Percentiles rank a stretch among this genome's conserved stretches.
phyloP scores from a whole-genome alignment of 53 echinoderm and acorn worm genomes.

The Apostichopus leukothele region DNA sequence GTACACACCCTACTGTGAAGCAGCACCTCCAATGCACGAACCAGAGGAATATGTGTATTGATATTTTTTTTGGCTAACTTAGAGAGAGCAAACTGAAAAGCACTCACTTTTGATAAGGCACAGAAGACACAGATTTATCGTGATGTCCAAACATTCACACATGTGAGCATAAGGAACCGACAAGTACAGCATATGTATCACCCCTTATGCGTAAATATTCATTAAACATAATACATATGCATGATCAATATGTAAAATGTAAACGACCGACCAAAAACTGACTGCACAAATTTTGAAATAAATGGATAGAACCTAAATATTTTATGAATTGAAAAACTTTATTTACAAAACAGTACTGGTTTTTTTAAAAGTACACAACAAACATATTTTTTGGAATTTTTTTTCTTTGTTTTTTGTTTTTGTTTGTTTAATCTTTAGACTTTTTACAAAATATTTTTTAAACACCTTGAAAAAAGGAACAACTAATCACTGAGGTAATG shows the following conservation, averaged over 20 bases:
- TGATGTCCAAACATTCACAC: no score
- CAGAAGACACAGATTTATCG: no score
- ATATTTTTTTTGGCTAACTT: no score
- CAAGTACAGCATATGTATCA: background rate
- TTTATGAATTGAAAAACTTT: conserved; percentile 16
- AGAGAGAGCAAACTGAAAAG: no score
- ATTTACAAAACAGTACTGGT: conserved; percentile 39
- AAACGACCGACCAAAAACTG: no score
- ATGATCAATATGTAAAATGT: no score
- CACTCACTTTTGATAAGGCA: no score
- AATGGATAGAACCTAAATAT: background rate
- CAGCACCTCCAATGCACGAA: no score
- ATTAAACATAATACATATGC: background rate
- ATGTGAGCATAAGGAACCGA: no score
- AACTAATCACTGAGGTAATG: conserved; percentile 2
- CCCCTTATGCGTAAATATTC: background rate
- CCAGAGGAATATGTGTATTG: no score
- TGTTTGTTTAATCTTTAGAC: conserved; percentile 3
- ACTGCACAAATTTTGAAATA: background rate
- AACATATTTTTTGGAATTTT: conserved; percentile 12
- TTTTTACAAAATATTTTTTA: conserved; percentile 35
- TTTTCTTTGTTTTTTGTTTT: background rate
- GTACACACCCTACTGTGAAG: no score
- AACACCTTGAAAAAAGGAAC: background rate
- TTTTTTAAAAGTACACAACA: conserved; percentile 33